Evolutionary conservation across 2,797 vertebrate species (phyloP), one percentile per base, ranked within the genome.

Genomic region (Yasuhikotakia modesta): DNA sequence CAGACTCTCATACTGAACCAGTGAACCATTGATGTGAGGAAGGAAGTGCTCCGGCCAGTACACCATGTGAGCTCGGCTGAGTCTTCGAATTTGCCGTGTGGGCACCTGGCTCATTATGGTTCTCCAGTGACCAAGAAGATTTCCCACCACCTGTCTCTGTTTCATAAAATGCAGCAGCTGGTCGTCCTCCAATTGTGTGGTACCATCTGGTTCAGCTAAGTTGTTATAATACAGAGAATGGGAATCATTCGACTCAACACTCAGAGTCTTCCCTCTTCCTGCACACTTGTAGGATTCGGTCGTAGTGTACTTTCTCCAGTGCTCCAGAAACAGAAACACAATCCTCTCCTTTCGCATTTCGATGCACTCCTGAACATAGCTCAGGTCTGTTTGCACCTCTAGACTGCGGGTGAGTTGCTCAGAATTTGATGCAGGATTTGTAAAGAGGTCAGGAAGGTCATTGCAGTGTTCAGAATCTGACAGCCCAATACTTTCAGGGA

Each of bases 1-100:
- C 67, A 99, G 93, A 86, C 92, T 95, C 84, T 97, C 93, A 0
- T 99, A 96, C 48, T 86, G 85, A 73, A 95, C 90, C 0, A 94
- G 94, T 0, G 90, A 86, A 0, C 96, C 96, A 0, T 93, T 90
- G 1, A 96, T 88, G 2, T 95, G 92, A 0, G 97, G 97, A 83
- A 99, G 86, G 85, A 99, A 99, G 81, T 99, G 96, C 82, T 99
- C 93, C 0, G 98, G 98, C 97, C 97, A 99, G 86, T 98, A 97
- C 55, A 98, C 91, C 92, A 93, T 93, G 14, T 92, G 87, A n/a
- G 93, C 63, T 0, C 93, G 94, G 86, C 94, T 94, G 17, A 95
- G 86, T 39, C 94, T 90, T 0, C 92, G 90, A 66, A 95, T 93
- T 82, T 93, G 95, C 1, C 93, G 90, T 0, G 92, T 92, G 0